Conservation (phyloP, 1,140 invertebrate genomes). For the Sycophaga agraensis region DNA sequence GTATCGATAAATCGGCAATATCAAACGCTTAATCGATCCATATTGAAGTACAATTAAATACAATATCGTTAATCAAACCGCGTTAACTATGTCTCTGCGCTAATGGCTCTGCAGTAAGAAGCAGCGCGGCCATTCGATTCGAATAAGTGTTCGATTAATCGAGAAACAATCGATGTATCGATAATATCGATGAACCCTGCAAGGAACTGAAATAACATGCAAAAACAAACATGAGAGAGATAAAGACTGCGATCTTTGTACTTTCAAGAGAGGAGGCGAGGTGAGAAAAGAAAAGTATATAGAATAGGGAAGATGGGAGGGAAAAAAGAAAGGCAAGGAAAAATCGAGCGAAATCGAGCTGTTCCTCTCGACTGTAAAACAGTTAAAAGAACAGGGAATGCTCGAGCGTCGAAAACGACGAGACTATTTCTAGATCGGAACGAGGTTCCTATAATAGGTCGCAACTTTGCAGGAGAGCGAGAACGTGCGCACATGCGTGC, state of each 20-base stretch:
- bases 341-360: conserved; percentile 9
- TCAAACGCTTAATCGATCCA: too few relatives aligned
- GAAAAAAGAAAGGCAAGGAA: background rate
- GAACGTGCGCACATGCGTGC: background rate
- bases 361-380: conserved; percentile 1
- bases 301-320: background rate
- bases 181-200: background rate
- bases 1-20: background rate
- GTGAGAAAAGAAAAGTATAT: background rate
- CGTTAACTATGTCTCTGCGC: too few relatives aligned
- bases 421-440: conserved; percentile 28
- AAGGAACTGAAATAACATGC: background rate
- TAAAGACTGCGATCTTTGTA: conserved; percentile 29
- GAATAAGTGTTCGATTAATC: background rate
- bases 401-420: conserved; percentile 13
- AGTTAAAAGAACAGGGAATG: conserved; percentile 1
- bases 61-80: too few relatives aligned
- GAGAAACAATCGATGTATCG: background rate
- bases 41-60: too few relatives aligned
- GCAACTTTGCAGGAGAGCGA: conserved; percentile 26
- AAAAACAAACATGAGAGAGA: conserved; percentile 20
- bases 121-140: too few relatives aligned
- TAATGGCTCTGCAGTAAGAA: too few relatives aligned
- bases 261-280: background rate
- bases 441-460: conserved; percentile 28